Evolutionary conservation across 1,140 invertebrate genomes (phyloP), one percentile per base, ranked within the genome.

Genomic region (Alviniconcha marisindica): DNA sequence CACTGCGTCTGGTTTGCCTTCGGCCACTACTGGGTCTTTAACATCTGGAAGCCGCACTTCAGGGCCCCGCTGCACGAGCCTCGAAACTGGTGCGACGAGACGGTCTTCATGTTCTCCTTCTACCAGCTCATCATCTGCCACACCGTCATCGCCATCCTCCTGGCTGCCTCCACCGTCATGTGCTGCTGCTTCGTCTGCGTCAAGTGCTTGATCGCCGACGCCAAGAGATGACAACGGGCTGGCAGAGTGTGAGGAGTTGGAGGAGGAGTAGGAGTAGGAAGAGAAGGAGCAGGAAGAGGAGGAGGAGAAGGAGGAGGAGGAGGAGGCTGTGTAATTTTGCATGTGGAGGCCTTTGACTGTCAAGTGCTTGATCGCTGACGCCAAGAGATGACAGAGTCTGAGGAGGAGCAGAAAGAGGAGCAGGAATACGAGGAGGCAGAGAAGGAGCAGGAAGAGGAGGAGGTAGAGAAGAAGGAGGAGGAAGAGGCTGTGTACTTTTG

Each of bases 11-110:
- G 91, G 91, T 92, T 91, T 78, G 92, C 94, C 14, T 90, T 95
- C 90, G 96, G 96, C 28, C 97, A 97, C 92, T 96, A 96, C 83
- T 90, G 89, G 88, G 71, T 89, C 15, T 88, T 90, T 78, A 38
- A 74, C 14, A 88, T 87, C 38, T 89, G 87, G 87, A 86, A 87
- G 77, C 91, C 91, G 3, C 87, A 90, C 79, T 92, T 87, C 82
- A 66, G 81, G 24, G 94, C 95, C 1, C 95, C 94, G 0, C 93
- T 96, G 31, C 96, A 95, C 90, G 89, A 91, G 60, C 90, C 91
- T 1, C 87, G 87, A n/a, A 91, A 91, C 85, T 92, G 91, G 91
- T 92, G 91, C 73, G 89, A 91, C 81, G 84, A 87, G 82, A 89
- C 90, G 0, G 88, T 92, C 2, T 92, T 90, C 79, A 84, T 86